Evolutionary conservation across 2,888 invertebrate species (phyloP).

Genomic region (Thalpophila matura): DNA sequence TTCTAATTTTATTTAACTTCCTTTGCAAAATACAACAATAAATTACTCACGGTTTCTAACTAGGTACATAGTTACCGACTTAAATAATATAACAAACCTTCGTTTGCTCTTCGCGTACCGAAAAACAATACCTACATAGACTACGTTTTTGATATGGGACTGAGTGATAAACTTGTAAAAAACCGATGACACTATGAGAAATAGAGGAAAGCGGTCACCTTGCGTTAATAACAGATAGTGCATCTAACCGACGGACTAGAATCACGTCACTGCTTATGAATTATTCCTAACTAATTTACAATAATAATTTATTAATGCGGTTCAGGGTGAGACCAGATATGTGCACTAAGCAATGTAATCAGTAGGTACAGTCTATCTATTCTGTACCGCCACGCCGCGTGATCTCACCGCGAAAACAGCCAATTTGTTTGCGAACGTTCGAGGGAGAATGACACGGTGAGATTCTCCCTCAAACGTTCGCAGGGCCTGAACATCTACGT

Average conservation of each 20-base stretch:
- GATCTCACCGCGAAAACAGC: too few relatives aligned
- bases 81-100: slow-evolving; percentile 32
- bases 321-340: not conserved
- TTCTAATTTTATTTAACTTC: slow-evolving; percentile 1
- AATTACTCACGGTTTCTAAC: slow-evolving; percentile 14
- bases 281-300: slow-evolving; percentile 32
- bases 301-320: slow-evolving; percentile 17
- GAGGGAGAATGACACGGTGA: too few relatives aligned
- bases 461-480: too few relatives aligned
- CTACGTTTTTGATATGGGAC: too few relatives aligned
- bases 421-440: too few relatives aligned
- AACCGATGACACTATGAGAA: too few relatives aligned
- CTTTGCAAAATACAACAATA: not conserved
- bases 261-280: slow-evolving; percentile 9
- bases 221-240: slow-evolving; percentile 9
- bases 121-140: not conserved
- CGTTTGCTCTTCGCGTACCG: slow-evolving; percentile 17
- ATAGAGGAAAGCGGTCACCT: too few relatives aligned
- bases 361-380: not conserved
- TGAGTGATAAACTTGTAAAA: too few relatives aligned
- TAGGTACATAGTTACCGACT: too few relatives aligned
- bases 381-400: too few relatives aligned
- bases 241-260: not conserved
- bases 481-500: too few relatives aligned
- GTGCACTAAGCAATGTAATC: not conserved